Evolutionary conservation across 2,888 invertebrate species (phyloP).

Genomic region (Hyles lineata): DNA sequence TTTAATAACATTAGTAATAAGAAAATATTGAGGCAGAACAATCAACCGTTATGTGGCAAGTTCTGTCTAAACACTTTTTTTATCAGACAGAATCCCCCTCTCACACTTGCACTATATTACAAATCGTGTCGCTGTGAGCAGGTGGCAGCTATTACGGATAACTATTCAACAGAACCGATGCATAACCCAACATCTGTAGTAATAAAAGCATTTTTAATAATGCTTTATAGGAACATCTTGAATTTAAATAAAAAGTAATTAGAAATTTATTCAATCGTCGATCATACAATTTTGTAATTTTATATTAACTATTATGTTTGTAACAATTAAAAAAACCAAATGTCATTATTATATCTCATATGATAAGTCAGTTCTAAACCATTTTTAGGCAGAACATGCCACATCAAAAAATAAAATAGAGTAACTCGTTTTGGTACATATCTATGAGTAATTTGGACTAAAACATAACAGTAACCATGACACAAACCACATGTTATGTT

Average conservation of each 20-base stretch:
- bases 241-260: too few species aligned
- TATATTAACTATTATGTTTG: background rate
- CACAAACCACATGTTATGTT: background rate
- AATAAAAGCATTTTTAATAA: too few species aligned
- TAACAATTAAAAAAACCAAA: background rate
- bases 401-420: constrained; percentile 1
- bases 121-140: too few species aligned
- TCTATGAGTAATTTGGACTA: background rate
- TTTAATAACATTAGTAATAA: constrained; percentile 26
- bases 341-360: background rate
- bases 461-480: constrained; percentile 11
- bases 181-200: too few species aligned
- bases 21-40: constrained; percentile 43
- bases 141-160: too few species aligned
- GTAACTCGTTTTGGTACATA: background rate
- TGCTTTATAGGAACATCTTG: too few species aligned
- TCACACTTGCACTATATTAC: too few species aligned
- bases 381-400: constrained; percentile 1
- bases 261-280: background rate
- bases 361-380: background rate
- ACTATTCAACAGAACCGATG: too few species aligned
- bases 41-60: constrained; percentile 44
- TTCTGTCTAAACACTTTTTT: constrained; percentile 13
- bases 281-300: background rate
- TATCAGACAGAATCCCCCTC: background rate